phyloP scores from a whole-genome alignment of 1,140 invertebrate genomes.

The Nephila pilipes region DNA sequence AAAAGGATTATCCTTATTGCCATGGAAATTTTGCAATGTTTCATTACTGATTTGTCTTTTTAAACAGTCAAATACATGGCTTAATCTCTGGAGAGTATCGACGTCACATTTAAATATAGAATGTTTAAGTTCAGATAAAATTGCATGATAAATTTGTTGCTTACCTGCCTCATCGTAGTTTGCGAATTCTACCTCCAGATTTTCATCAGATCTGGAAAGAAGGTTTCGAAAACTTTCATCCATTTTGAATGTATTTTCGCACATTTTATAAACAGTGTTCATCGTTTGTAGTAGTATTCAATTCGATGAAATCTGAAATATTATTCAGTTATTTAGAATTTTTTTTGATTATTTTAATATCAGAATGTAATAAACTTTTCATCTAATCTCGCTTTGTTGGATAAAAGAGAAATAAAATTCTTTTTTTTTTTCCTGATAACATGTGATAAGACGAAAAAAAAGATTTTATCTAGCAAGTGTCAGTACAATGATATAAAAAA shows the following conservation, averaged over 20 bases:
- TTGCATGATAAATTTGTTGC: neutral
- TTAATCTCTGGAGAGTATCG: neutral
- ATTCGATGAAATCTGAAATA: no score
- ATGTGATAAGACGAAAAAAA: no score
- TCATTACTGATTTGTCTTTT: neutral
- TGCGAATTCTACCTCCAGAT: neutral
- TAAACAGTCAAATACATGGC: neutral
- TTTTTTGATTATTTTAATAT: no score
- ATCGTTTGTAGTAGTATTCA: no score
- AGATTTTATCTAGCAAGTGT: no score
- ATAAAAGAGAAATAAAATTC: no score
- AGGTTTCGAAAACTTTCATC: neutral
- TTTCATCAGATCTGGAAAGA: neutral
- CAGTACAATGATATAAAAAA: no score
- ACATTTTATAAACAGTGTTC: neutral
- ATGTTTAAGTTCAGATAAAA: neutral
- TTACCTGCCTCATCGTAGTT: neutral
- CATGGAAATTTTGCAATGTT: neutral
- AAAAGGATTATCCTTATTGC: conserved; percentile 11
- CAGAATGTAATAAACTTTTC: no score
- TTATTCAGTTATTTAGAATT: no score
- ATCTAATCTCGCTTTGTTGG: no score
- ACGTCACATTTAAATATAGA: neutral
- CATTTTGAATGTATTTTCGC: neutral
- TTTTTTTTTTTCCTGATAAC: no score